Base-by-base conservation (phyloP, 2,888 invertebrate species). In the Acronicta psi region DNA sequence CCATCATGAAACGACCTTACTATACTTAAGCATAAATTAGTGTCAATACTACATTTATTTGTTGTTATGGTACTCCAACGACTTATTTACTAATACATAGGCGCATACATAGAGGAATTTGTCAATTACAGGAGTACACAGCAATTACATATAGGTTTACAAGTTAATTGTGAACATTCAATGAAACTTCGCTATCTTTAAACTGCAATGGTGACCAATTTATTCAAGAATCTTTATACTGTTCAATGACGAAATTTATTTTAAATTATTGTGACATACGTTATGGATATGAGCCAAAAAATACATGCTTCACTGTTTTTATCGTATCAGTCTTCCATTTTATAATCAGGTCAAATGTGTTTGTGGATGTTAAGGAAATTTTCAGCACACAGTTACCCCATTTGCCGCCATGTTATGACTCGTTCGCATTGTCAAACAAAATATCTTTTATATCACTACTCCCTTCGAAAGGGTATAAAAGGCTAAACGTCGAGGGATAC, bases 241-340 rank as follows among this genome's bases (percentile, higher is more conserved):
- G 18, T 40, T 18, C 13, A 11, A 40, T 20, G 6, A 37, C 17
- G 1, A 14, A 10, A 11, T 34, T 13, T 34, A 29, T 17, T 31
- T 34, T 31, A 11, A 37, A 64, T 34, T 43, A 14, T 36, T 25
- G 40, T 52, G 51, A 59, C 41, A 41, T 38, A 34, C 37, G 29
- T 42, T 42, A 46, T 52, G 61, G 63, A 46, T 59, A 20, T 20
- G 18, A 37, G 60, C 50, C 68, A 63, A 42, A 67, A 67, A n/a
- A 45, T n/a, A 44, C 8, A 10, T 31, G 17, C 40, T 44, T 10
- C n/a, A 44, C 38, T 4, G 17, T 17, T 31, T 61, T 31, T 61
- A 61, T 49, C 25, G 49, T 54, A 37, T 41, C 41, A 20, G 41
- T 45, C 31, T 53, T 25, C 37, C 41, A 29, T 38, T 37, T 29